Evolutionary conservation across 2,797 vertebrate species (phyloP).

Genomic region (Paedocypris micromegethes): DNA sequence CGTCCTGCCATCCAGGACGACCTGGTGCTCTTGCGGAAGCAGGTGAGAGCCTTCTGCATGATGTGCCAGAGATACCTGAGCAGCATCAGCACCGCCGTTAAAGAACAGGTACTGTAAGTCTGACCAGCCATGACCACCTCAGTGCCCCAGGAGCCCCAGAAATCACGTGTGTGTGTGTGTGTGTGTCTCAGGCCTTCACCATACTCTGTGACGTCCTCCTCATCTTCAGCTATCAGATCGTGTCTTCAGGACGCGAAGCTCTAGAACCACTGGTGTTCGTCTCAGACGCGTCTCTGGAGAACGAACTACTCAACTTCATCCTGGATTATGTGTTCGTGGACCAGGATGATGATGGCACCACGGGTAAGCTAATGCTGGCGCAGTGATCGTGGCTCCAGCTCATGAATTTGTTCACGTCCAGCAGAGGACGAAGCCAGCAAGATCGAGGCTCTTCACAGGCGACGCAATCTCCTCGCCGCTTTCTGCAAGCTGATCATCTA

Average conservation of each 20-base stretch:
- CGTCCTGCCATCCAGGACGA: slow-evolving; percentile 69
- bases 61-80: slow-evolving; percentile 93
- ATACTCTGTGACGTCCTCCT: slow-evolving; percentile 88
- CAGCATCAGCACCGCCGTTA: slow-evolving; percentile 89
- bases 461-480: slow-evolving; percentile 81
- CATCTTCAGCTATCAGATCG: slow-evolving; percentile 97
- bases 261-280: slow-evolving; percentile 87
- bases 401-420: slow-evolving; percentile 62
- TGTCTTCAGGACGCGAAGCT: slow-evolving; percentile 85
- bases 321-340: slow-evolving; percentile 94
- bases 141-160: not conserved
- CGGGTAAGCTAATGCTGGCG: slow-evolving; percentile 36
- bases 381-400: not conserved
- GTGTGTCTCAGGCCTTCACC: slow-evolving; percentile 79
- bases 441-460: slow-evolving; percentile 84
- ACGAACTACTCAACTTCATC: slow-evolving; percentile 91
- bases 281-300: slow-evolving; percentile 87
- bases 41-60: slow-evolving; percentile 91
- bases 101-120: slow-evolving; percentile 80
- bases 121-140: not conserved
- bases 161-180: not conserved
- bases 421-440: slow-evolving; percentile 82
- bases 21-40: slow-evolving; percentile 83
- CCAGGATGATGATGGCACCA: slow-evolving; percentile 87
- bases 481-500: slow-evolving; percentile 86